Conservation (phyloP, 64 coral and sea anemone species). For the Dendronephthya gigantea region DNA sequence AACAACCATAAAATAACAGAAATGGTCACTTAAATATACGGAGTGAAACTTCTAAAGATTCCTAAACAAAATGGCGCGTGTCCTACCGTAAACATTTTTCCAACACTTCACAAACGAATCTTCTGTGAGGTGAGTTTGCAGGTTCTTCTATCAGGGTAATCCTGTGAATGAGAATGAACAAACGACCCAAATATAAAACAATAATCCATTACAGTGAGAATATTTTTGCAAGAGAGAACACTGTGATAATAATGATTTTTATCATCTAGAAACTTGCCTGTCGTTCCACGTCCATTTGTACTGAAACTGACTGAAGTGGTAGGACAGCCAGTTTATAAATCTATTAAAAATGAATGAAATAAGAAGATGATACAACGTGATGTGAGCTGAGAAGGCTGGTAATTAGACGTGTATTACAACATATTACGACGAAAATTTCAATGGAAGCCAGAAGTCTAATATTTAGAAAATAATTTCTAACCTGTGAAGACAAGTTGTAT, state of each 20-base stretch:
- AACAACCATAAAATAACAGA: no score
- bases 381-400: no score
- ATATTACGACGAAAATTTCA: no score
- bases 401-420: no score
- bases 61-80: no score
- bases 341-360: constrained; percentile 19
- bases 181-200: not conserved
- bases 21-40: no score
- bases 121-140: not conserved
- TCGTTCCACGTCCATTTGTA: constrained; percentile 98
- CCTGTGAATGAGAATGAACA: not conserved
- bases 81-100: constrained; percentile 4
- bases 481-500: constrained; percentile 74
- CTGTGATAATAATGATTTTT: not conserved
- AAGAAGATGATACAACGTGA: no score
- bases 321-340: constrained; percentile 74
- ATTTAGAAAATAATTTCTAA: not conserved
- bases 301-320: constrained; percentile 92
- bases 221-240: not conserved
- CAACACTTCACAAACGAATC: not conserved
- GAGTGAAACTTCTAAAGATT: no score
- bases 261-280: constrained; percentile 41
- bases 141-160: not conserved
- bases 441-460: not conserved
- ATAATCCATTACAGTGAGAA: not conserved